Evolutionary conservation across 2,888 invertebrate species (phyloP).

Genomic region (Diarsia dahlii): DNA sequence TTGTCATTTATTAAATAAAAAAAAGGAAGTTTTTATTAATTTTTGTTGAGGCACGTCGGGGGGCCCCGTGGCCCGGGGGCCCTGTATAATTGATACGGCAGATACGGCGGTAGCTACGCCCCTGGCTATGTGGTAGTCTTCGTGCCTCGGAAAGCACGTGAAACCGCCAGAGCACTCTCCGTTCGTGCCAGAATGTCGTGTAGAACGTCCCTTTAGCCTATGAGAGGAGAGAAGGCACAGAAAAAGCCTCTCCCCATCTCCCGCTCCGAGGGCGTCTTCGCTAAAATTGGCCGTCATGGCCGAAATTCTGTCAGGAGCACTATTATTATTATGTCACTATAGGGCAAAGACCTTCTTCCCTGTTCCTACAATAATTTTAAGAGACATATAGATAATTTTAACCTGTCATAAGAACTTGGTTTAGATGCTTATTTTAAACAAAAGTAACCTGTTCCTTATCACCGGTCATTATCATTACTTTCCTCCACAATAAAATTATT

Average conservation of each 20-base stretch:
- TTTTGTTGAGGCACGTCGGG: too few species aligned
- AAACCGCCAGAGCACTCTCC: background rate
- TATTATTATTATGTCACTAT: background rate
- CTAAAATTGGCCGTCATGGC: background rate
- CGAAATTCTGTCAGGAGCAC: background rate
- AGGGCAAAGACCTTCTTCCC: background rate
- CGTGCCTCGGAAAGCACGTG: background rate
- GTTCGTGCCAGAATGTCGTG: background rate
- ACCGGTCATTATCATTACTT: background rate
- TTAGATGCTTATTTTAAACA: background rate
- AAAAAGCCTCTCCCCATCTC: too few species aligned
- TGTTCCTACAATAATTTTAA: background rate
- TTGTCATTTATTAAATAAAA: too few species aligned
- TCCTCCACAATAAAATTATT: conserved; percentile 16
- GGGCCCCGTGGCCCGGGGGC: too few species aligned
- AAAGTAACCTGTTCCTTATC: conserved; percentile 18
- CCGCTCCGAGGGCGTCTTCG: too few species aligned
- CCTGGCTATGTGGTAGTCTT: background rate
- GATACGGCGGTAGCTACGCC: too few species aligned
- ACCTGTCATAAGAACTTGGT: background rate
- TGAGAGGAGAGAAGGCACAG: background rate
- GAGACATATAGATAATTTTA: background rate
- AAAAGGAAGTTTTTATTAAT: too few species aligned
- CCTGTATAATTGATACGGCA: too few species aligned
- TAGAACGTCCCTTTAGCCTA: background rate